Base-by-base conservation (phyloP, 2,888 invertebrate genomes). In the Ennomos fuscantarius region DNA sequence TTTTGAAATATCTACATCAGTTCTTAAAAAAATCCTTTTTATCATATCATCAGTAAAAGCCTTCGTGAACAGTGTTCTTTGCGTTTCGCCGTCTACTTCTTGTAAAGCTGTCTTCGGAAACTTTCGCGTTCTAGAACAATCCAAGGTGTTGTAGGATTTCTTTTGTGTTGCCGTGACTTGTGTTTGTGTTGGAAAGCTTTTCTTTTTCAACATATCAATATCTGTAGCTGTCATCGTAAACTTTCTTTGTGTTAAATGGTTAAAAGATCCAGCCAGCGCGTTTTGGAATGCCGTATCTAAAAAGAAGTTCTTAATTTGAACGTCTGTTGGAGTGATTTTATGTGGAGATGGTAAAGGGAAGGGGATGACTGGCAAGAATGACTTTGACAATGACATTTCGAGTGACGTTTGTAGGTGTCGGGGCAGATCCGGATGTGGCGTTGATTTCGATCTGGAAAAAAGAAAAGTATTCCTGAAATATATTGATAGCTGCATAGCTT, bases 221-320 rank as follows among this genome's bases (percentile, higher is more conserved):
- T 60, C 48, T 5, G 15, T 11, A 31, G 36, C 51, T 48, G 51
- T 44, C 47, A 44, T 48, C 72, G 70, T 24, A 24, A 50, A 57
- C 44, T 47, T 55, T 41, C 41, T 54, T 8, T 72, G 74, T 10
- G 79, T 73, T 12, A 86, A 52, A 43, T 86, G 84, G 49, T 69
- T 80, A 1, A 88, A 40, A 0, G 88, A 87, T 3, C 81, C 85
- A 0, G 84, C 74, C 8, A 89, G 51, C 0, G 82, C 88, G 57
- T 81, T 88, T 36, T 89, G 91, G 24, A 91, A 55, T 0, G 89
- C 90, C 0, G 88, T 87, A 67, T 82, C 89, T 1, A 89, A 73
- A 0, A 89, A 71, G 35, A 87, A 89, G 55, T 80, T 83, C 49
- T 89, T 89, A 8, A 89, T 75, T 41, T 84, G 82, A 1, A 72